Evolutionary conservation across 2,888 invertebrate genomes (phyloP).

Genomic region (Margaritifera margaritifera): DNA sequence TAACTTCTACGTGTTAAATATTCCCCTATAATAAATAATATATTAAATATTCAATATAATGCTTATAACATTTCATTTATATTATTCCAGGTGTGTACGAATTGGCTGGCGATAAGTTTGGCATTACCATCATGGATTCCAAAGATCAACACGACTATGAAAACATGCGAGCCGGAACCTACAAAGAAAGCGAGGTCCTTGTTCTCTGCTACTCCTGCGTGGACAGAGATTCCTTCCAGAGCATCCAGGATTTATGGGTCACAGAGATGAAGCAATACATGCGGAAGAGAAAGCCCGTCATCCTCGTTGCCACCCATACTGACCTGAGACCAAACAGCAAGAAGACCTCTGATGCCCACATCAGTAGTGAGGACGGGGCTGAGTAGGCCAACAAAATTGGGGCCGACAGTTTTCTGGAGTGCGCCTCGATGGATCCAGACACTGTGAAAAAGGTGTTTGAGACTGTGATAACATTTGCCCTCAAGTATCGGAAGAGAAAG

Average conservation of each 20-base stretch:
- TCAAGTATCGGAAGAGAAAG: conserved; percentile 49
- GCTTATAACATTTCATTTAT: no score
- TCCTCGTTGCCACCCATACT: conserved; percentile 58
- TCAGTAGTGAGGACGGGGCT: conserved; percentile 33
- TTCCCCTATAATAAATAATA: no score
- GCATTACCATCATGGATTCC: conserved; percentile 54
- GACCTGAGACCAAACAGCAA: conserved; percentile 36
- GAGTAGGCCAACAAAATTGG: conserved; percentile 39
- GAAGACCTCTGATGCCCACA: neutral
- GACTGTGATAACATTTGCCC: conserved; percentile 46
- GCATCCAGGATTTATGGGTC: conserved; percentile 54
- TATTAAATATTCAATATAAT: no score
- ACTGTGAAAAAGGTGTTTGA: conserved; percentile 55
- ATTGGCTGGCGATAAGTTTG: conserved; percentile 54
- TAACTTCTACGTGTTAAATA: no score
- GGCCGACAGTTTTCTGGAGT: conserved; percentile 55
- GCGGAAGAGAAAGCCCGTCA: conserved; percentile 46
- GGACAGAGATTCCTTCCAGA: conserved; percentile 53
- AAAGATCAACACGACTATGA: conserved; percentile 59
- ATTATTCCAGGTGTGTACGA: conserved; percentile 1
- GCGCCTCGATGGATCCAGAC: conserved; percentile 48
- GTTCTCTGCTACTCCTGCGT: conserved; percentile 56
- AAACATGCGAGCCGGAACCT: conserved; percentile 45
- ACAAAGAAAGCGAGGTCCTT: conserved; percentile 54
- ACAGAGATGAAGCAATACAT: conserved; percentile 50